Evolutionary conservation across 2,113 vertebrate species (phyloP).

Genomic region (Phocoena phocoena): DNA sequence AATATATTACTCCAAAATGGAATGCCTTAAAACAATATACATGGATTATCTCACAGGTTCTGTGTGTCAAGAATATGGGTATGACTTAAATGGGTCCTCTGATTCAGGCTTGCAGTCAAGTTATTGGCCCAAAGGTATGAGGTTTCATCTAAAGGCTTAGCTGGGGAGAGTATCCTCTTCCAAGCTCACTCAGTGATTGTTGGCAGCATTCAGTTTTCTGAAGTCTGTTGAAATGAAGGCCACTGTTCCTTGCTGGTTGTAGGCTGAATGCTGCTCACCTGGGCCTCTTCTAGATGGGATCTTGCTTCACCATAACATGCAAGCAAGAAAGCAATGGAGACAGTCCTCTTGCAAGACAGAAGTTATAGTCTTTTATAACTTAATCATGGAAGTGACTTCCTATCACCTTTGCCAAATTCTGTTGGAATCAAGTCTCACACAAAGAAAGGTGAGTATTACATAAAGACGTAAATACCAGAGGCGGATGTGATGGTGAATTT

Average conservation of each 20-base stretch:
- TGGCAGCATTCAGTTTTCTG: neutral
- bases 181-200: neutral
- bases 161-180: neutral
- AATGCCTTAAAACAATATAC: neutral
- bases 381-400: neutral
- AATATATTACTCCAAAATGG: neutral
- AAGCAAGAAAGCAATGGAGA: neutral
- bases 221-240: neutral
- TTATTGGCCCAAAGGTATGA: neutral
- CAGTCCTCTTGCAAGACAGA: neutral
- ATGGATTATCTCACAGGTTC: neutral
- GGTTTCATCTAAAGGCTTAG: neutral
- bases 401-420: neutral
- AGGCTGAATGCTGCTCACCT: neutral
- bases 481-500: neutral
- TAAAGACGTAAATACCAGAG: neutral
- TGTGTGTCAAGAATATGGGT: neutral
- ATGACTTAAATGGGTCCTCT: neutral
- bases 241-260: neutral
- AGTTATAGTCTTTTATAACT: neutral
- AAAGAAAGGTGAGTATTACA: neutral
- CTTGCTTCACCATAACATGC: neutral
- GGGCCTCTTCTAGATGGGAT: neutral
- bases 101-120: neutral
- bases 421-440: neutral